Base-by-base conservation (phyloP, 2,797 vertebrate genomes). In the Enteromius treurensis region DNA sequence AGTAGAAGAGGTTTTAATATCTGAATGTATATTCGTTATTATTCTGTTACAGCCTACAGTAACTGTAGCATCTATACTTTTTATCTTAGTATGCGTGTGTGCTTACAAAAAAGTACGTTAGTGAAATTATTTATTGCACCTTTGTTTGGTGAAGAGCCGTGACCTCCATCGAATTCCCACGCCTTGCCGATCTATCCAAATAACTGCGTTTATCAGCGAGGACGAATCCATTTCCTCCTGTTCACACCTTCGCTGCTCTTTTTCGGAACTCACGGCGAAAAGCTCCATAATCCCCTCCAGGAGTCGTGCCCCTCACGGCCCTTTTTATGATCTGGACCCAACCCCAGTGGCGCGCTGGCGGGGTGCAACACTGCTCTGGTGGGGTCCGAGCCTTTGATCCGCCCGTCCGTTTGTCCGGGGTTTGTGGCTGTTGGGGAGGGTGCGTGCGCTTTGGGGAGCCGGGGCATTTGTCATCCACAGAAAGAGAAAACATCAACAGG, bases 241-340 rank as follows among this genome's bases (percentile, higher is more conserved):
- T 79, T 84, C 74, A 69, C 83, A 83, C 83, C 78, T 65, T 65
- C 15, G 73, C 64, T 74, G 53, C n/a, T 68, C 19, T 21, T 32
- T 84, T 42, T 45, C 58, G 5, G 42, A 80, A 60, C 53, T 70
- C 67, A 19, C 47, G 45, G 68, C 37, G 71, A 80, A 86, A 85
- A 83, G 34, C 91, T 86, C 85, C 85, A 88, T 85, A 53, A 89
- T 89, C 26, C 77, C 74, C 82, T 76, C 82, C 81, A 51, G 85
- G 58, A 76, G 83, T 65, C 29, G 60, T 64, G 45, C 55, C 77
- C 84, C 86, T 83, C 87, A 88, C 86, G 80, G 83, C 80, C 89
- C 88, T 89, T 90, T 92, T 88, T 92, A 90, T 90, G 91, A 90
- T 91, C 91, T 90, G 88, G 88, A 92, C 89, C 89, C 90, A 90